These are phyloP conservation scores for Crenichthys baileyi DNA, from an alignment of 2,797 vertebrate genomes.

Conservation along the genomic window DNA sequence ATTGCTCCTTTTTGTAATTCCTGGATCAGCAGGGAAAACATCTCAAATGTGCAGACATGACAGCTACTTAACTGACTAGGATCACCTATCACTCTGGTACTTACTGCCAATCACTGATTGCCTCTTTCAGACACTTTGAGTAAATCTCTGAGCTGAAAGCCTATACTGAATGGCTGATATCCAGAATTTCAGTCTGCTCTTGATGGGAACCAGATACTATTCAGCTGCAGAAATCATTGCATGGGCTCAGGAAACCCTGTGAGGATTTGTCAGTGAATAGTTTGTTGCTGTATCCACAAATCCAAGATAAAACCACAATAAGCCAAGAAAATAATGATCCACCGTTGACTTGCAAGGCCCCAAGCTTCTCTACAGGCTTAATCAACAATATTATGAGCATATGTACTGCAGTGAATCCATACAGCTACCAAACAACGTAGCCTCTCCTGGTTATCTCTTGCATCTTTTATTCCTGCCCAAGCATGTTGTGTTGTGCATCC, in stretches of 20 bases:
- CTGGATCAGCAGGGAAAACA: conserved; percentile 5
- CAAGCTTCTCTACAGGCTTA: neutral
- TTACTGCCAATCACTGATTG: conserved; percentile 5
- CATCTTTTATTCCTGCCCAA: neutral
- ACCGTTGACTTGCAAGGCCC: neutral
- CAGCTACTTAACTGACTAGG: neutral
- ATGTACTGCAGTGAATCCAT: conserved; percentile 3
- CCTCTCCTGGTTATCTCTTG: neutral
- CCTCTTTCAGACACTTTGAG: neutral
- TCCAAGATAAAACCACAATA: neutral
- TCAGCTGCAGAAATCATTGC: conserved; percentile 3
- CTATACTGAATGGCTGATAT: neutral
- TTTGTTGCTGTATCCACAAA: neutral
- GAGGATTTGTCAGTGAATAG: neutral
- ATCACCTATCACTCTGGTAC: neutral
- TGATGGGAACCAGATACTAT: neutral
- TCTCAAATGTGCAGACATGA: neutral
- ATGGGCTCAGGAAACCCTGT: neutral
- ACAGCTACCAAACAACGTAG: neutral
- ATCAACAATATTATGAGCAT: neutral
- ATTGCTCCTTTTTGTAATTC: conserved; percentile 1
- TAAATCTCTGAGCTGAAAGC: conserved; percentile 1
- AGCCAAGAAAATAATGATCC: neutral
- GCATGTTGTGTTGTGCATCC: neutral
- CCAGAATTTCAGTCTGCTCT: neutral